phyloP scores from a whole-genome alignment of 2,797 vertebrate genomes.

The Telmatherina bonti region DNA sequence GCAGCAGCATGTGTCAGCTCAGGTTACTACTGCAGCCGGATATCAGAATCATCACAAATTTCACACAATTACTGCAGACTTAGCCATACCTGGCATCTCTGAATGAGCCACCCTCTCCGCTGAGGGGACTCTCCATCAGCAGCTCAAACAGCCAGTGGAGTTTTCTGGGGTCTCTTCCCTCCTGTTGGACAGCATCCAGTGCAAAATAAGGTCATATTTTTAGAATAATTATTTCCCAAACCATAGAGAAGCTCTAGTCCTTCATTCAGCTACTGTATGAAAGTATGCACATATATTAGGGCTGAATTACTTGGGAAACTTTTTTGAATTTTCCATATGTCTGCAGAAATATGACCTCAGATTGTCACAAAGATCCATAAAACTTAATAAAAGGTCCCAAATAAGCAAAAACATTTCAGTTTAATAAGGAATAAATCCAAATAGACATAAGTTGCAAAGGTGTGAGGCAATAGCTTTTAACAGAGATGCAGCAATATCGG shows the following conservation, averaged over 20 bases:
- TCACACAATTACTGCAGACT: constrained; percentile 14
- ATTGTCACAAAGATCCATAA: background rate
- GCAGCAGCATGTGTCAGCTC: constrained; percentile 58
- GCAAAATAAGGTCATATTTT: constrained; percentile 28
- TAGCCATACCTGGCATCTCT: constrained; percentile 82
- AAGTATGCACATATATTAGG: background rate
- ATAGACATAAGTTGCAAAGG: no score
- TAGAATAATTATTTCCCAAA: constrained; percentile 4
- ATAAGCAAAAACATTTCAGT: no score
- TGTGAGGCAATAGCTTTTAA: no score
- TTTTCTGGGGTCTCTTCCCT: constrained; percentile 95
- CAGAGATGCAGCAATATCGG: no score
- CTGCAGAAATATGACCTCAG: background rate
- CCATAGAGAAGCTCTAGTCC: no score
- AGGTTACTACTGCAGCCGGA: constrained; percentile 60
- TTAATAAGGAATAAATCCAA: no score
- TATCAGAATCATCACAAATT: constrained; percentile 59
- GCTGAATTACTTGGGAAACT: background rate
- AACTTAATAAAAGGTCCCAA: background rate
- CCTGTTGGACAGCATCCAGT: constrained; percentile 78
- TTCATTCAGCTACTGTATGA: background rate
- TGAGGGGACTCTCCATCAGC: constrained; percentile 94
- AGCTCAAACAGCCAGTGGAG: constrained; percentile 96
- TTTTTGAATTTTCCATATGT: background rate
- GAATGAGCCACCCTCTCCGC: constrained; percentile 95